Percentiles rank a stretch among this genome's conserved stretches.
Conservation (phyloP, 2,113 vertebrate species). For the Rutilus rutilus region DNA sequence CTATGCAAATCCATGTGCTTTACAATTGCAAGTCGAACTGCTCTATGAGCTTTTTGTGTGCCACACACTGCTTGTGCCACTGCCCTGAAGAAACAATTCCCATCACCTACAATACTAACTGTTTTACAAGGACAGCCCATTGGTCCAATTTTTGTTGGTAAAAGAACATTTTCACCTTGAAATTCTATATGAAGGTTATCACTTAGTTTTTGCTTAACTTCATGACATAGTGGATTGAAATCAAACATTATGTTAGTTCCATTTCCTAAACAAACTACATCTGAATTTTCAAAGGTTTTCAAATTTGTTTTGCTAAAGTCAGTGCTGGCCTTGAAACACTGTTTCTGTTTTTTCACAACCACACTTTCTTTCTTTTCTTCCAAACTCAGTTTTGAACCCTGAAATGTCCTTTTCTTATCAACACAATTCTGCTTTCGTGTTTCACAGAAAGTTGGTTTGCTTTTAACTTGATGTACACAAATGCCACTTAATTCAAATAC, state of each 20-base stretch:
- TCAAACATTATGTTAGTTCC: not conserved
- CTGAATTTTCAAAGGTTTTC: too few relatives aligned
- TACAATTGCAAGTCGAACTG: not conserved
- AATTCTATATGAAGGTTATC: not conserved
- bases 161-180: not conserved
- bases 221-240: not conserved
- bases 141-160: not conserved
- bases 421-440: rapidly evolving
- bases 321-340: not conserved
- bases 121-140: not conserved
- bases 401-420: rapidly evolving
- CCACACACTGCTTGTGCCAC: not conserved
- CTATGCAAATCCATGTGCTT: conserved; percentile 5
- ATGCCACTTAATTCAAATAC: not conserved
- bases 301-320: too few relatives aligned
- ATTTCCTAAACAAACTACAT: not conserved
- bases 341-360: not conserved
- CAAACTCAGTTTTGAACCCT: not conserved
- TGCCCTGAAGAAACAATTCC: not conserved
- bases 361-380: not conserved
- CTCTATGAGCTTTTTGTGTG: not conserved
- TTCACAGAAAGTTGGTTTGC: not conserved
- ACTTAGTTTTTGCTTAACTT: not conserved
- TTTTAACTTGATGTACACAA: not conserved
- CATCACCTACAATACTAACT: not conserved